Percentiles rank a stretch among this genome's conserved stretches.
Evolutionary conservation across 1,140 invertebrate genomes (phyloP).

Genomic region (Caenorhabditis inopinata): DNA sequence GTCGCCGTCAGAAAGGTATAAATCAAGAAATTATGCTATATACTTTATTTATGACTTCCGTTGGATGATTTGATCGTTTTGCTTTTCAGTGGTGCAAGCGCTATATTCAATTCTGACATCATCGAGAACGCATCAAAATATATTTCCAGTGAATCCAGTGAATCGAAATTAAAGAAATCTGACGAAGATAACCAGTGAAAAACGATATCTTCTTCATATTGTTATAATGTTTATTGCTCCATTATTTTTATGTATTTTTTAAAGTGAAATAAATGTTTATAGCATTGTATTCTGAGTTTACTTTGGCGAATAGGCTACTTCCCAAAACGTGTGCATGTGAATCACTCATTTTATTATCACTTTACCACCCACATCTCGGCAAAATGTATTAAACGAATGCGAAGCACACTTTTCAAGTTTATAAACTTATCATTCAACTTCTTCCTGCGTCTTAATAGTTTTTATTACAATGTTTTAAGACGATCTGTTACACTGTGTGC

Average conservation of each 20-base stretch:
- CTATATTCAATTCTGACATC: neutral
- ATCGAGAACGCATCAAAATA: slow-evolving; percentile 9
- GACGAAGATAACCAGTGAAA: neutral
- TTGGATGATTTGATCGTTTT: neutral
- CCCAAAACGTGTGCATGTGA: neutral
- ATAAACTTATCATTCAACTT: neutral
- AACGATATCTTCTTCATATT: too few species aligned
- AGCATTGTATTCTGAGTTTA: neutral
- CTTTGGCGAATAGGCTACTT: neutral
- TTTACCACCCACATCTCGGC: slow-evolving; percentile 16
- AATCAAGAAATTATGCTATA: neutral
- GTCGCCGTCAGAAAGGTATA: slow-evolving; percentile 19
- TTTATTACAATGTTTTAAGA: neutral
- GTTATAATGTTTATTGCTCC: neutral
- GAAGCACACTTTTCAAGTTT: slow-evolving; percentile 12
- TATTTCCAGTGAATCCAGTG: neutral
- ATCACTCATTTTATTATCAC: slow-evolving; percentile 19
- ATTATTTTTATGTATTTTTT: neutral
- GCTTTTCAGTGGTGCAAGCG: neutral
- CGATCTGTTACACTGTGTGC: neutral
- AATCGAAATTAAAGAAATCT: too few species aligned
- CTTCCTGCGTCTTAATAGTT: neutral
- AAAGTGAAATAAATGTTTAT: neutral
- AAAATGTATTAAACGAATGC: neutral
- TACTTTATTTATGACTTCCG: neutral